A percentile compares a stretch with the other conserved stretches of the same genome.
Conservation (phyloP, 92 coral and sea anemone genomes). For the Phenganax marumi region DNA sequence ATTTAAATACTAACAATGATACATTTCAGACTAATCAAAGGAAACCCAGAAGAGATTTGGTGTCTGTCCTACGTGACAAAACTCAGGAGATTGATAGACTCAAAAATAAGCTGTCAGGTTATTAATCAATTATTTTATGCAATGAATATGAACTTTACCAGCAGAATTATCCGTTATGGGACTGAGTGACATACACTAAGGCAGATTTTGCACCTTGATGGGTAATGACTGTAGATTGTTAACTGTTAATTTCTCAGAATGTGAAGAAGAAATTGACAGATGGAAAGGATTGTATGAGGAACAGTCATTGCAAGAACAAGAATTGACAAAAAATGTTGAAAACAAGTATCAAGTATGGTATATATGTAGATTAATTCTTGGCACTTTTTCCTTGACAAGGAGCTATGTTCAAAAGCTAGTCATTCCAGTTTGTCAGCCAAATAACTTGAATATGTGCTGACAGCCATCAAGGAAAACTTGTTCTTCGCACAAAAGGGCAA, state of each 20-base stretch:
- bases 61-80: constrained; percentile 38
- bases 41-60: constrained; percentile 32
- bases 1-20: neutral
- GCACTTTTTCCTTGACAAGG: neutral
- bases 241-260: constrained; percentile 42
- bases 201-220: neutral
- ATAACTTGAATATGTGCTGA: no score
- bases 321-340: constrained; percentile 68
- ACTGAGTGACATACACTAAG: no score
- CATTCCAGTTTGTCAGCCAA: no score
- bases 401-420: no score
- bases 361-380: neutral
- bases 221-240: neutral
- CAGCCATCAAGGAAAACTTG: no score
- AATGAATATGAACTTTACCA: no score
- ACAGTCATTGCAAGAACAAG: constrained; percentile 48
- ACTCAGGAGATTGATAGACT: constrained; percentile 28
- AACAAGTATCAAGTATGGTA: constrained; percentile 74
- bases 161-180: no score
- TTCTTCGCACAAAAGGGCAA: no score
- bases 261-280: constrained; percentile 63
- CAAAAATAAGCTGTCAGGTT: constrained; percentile 35
- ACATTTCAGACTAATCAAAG: constrained; percentile 21
- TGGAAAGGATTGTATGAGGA: constrained; percentile 39
- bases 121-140: neutral